A percentile compares a stretch with the other conserved stretches of the same genome.
Evolutionary conservation across 2,113 vertebrate species (phyloP).

Genomic region (Theristicus caerulescens): DNA sequence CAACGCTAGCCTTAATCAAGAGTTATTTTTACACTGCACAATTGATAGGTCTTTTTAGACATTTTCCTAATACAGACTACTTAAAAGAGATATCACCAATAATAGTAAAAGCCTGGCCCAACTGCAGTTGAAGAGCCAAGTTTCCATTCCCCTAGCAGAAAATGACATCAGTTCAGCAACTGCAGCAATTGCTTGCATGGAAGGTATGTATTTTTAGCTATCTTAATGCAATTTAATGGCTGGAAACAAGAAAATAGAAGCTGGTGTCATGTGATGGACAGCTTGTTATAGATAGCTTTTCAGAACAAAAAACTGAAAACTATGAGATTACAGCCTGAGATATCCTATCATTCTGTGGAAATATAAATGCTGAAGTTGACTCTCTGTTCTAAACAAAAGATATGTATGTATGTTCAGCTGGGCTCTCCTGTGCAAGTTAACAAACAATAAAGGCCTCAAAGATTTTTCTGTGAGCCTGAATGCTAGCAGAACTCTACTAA

Average conservation of each 20-base stretch:
- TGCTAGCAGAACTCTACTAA: neutral
- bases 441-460: neutral
- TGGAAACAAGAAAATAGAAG: neutral
- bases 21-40: neutral
- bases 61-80: neutral
- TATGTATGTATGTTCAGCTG: neutral
- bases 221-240: neutral
- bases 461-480: neutral
- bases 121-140: neutral
- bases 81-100: neutral
- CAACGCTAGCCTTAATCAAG: neutral
- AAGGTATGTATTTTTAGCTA: neutral
- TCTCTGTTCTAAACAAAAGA: neutral
- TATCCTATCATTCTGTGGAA: neutral
- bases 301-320: neutral
- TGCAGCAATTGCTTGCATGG: neutral
- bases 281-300: neutral
- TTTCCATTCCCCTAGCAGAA: neutral
- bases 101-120: neutral
- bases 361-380: neutral
- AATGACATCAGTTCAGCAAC: neutral
- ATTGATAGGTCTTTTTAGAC: neutral
- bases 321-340: neutral
- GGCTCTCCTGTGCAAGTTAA: neutral
- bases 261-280: neutral